Evolutionary conservation across 2,888 invertebrate species (phyloP).

Genomic region (Cantharis rufa): DNA sequence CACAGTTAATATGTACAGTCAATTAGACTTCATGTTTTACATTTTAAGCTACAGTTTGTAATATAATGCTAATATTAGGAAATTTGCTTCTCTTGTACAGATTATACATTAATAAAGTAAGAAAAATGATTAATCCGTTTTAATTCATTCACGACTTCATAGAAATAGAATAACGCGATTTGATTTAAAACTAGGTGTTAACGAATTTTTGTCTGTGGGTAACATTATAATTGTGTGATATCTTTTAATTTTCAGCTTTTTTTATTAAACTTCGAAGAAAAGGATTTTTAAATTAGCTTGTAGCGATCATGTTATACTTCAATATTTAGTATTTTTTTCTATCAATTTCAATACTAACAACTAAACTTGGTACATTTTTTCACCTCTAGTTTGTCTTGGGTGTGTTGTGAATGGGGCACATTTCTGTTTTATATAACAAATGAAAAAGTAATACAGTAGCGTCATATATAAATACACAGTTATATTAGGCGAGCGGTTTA

Average conservation of each 20-base stretch:
- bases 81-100: slow-evolving; percentile 44
- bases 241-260: not conserved
- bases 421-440: too few species aligned
- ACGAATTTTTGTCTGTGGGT: not conserved
- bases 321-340: too few species aligned
- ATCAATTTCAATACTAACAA: too few species aligned
- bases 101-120: slow-evolving; percentile 44
- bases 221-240: not conserved
- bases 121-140: slow-evolving; percentile 12
- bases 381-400: too few species aligned
- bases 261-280: not conserved
- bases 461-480: too few species aligned
- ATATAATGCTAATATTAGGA: slow-evolving; percentile 39
- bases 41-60: slow-evolving; percentile 39
- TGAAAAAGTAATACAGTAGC: too few species aligned
- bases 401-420: too few species aligned
- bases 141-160: not conserved
- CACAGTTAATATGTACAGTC: slow-evolving; percentile 44
- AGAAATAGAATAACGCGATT: not conserved
- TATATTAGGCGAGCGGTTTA: too few species aligned
- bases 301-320: too few species aligned
- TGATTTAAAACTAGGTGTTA: not conserved
- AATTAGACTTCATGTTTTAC: slow-evolving; percentile 39
- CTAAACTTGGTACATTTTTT: too few species aligned
- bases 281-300: too few species aligned